These are phyloP conservation scores for Coenonympha arcania DNA, from an alignment of 2,888 invertebrate species.

Conservation along the genomic window DNA sequence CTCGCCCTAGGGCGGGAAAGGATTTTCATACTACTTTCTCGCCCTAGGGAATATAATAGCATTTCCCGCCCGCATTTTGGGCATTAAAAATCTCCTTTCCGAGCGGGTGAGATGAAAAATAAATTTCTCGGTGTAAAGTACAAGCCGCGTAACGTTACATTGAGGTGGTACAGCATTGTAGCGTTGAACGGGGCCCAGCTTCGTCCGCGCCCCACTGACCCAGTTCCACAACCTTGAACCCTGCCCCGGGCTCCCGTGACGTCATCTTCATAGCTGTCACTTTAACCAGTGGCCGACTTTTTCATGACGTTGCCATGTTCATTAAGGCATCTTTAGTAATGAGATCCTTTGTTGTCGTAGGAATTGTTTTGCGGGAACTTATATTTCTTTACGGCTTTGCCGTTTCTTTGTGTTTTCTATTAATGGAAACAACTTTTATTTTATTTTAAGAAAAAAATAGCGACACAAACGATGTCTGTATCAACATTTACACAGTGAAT, in stretches of 20 bases:
- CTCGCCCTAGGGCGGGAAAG: too few species aligned
- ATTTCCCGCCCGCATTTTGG: too few species aligned
- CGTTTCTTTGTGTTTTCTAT: neutral
- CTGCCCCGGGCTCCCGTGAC: slow-evolving; percentile 56
- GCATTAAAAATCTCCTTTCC: too few species aligned
- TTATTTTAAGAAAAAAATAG: neutral
- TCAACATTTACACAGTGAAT: neutral
- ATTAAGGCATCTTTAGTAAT: neutral
- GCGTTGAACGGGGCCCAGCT: slow-evolving; percentile 39
- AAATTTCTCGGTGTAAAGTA: neutral
- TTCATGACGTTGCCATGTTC: neutral
- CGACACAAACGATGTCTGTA: neutral
- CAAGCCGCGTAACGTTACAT: neutral
- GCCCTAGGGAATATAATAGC: too few species aligned
- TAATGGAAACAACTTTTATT: too few species aligned
- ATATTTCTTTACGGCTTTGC: neutral
- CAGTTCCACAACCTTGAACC: slow-evolving; percentile 69
- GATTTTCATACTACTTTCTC: too few species aligned
- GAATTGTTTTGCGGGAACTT: neutral
- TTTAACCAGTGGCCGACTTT: slow-evolving; percentile 8
- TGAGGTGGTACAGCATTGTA: slow-evolving; percentile 4
- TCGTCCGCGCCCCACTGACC: slow-evolving; percentile 62
- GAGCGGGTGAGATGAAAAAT: neutral
- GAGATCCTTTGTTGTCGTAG: neutral
- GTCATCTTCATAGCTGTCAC: slow-evolving; percentile 28